Evolutionary conservation across 2,113 vertebrate genomes (phyloP), one percentile per base, ranked within the genome.

Genomic region (Glaucomys volans): DNA sequence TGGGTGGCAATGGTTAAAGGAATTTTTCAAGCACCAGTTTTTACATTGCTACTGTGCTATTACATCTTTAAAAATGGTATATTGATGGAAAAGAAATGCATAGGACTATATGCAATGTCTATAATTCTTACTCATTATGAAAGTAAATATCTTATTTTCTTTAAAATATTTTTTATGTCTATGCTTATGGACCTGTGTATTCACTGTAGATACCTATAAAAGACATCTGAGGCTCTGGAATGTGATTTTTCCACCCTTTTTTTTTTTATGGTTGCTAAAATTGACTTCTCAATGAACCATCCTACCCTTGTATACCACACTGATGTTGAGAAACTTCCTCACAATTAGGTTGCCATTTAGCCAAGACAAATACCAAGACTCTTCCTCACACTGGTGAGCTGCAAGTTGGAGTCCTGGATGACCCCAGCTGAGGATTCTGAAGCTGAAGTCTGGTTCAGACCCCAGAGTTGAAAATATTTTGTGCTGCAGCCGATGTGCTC

Each of bases 361-460:
- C 24, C 72, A 95, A 95, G 93, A 67, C 12, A 97, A 97, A 96
- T 94, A 40, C 14, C 44, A 62, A 79, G 69, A 97, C 94, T 97
- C 37, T 8, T 79, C 24, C 52, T 97, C 96, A 95, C 74, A 37
- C 91, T 87, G 85, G 74, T 90, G 82, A 97, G 75, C 52, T 95
- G 40, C 44, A 96, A n/a, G 47, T 66, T 82, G 69, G 96, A 97
- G 6, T 37, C 66, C 59, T 89, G 64, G 59, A 44, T 79, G 75
- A 85, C 44, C 40, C 67, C 88, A 57, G 40, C 86, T 94, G 95
- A 44, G 32, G 64, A 95, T 40, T 50, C 47, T 64, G 94, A 87
- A 94, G 69, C 91, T 59, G 77, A 37, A 18, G 40, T 62, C 87
- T n/a, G 28, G 67, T 91, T 83, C 96, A 71, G 42, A 82, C 57